Percentiles rank a stretch among this genome's conserved stretches.
phyloP scores from a whole-genome alignment of 2,113 vertebrate genomes.

The Stigmatopora argus region DNA sequence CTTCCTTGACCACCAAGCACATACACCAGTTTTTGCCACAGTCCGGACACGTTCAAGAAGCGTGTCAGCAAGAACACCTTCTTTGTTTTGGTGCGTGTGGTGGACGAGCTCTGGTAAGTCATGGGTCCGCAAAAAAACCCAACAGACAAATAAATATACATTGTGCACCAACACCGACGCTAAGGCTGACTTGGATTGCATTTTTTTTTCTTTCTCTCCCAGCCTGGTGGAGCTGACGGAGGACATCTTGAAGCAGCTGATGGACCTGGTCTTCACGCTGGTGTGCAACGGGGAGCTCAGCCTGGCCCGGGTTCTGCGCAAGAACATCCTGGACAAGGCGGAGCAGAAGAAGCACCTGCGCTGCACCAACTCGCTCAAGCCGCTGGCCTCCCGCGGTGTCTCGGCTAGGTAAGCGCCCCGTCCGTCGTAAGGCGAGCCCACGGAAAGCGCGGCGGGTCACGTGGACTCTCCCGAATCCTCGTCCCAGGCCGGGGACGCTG shows the following conservation, averaged over 20 bases:
- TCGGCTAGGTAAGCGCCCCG: slow-evolving; percentile 81
- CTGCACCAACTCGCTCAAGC: slow-evolving; percentile 85
- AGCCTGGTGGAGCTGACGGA: slow-evolving; percentile 94
- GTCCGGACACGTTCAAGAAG: slow-evolving; percentile 93
- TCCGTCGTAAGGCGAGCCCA: too few relatives aligned
- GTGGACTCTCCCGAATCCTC: not conserved
- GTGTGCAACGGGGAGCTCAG: slow-evolving; percentile 94
- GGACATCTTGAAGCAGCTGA: slow-evolving; percentile 92
- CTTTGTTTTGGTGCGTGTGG: slow-evolving; percentile 94
- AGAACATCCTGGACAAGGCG: slow-evolving; percentile 96
- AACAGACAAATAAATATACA: too few relatives aligned
- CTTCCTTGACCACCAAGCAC: slow-evolving; percentile 79
- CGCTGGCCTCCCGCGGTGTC: slow-evolving; percentile 86
- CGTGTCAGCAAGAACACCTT: slow-evolving; percentile 98
- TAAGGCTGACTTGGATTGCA: too few relatives aligned
- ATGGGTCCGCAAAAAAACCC: not conserved
- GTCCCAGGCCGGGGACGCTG: slow-evolving; percentile 85
- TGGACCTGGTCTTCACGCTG: slow-evolving; percentile 92
- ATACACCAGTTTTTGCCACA: slow-evolving; percentile 94
- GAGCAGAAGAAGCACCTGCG: slow-evolving; percentile 90
- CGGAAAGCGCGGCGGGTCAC: too few relatives aligned
- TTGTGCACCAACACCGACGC: too few relatives aligned
- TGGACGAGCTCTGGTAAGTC: slow-evolving; percentile 96
- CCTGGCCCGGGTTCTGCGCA: slow-evolving; percentile 88
- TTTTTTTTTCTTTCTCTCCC: too few relatives aligned